A percentile compares a stretch with the other conserved stretches of the same genome.
Evolutionary conservation across 2,888 invertebrate species (phyloP).

Genomic region (Eupelmus urozonus): DNA sequence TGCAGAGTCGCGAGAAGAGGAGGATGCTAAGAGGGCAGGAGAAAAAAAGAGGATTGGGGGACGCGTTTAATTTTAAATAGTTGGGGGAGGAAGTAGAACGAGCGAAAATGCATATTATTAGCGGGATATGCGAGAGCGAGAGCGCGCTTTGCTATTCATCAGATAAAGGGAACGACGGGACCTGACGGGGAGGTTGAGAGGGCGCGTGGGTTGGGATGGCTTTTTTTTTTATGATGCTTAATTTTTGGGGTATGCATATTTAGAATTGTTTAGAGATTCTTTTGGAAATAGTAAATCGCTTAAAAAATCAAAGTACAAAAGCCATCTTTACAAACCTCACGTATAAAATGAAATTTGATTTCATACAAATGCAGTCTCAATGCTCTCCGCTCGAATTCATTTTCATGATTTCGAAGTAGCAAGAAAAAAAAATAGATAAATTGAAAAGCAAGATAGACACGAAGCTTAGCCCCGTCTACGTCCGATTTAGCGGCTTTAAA

Average conservation of each 20-base stretch:
- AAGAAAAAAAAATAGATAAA: not conserved
- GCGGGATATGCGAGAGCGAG: not conserved
- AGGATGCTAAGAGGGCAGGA: not conserved
- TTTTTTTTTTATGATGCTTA: not conserved
- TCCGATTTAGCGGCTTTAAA: slow-evolving; percentile 71
- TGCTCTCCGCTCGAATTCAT: not conserved
- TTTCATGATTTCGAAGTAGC: not conserved
- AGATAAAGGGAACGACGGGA: slow-evolving; percentile 39
- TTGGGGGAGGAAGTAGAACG: slow-evolving; percentile 17
- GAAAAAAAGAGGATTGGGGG: slow-evolving; percentile 13
- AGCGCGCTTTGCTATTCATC: slow-evolving; percentile 41
- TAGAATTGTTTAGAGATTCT: too few relatives aligned
- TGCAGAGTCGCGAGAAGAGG: not conserved
- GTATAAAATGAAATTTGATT: not conserved
- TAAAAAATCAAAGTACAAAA: too few relatives aligned
- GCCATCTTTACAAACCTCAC: too few relatives aligned
- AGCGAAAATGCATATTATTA: slow-evolving; percentile 57
- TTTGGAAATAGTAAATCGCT: too few relatives aligned
- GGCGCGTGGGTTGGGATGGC: not conserved
- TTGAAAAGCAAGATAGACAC: not conserved
- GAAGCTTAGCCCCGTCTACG: slow-evolving; percentile 54
- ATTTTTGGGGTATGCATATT: not conserved
- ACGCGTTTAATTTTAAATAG: slow-evolving; percentile 54
- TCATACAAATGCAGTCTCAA: too few relatives aligned
- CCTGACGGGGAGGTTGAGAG: not conserved